These are phyloP conservation scores for Tapera naevia DNA, from an alignment of 2,797 vertebrate species.

Conservation along the genomic window DNA sequence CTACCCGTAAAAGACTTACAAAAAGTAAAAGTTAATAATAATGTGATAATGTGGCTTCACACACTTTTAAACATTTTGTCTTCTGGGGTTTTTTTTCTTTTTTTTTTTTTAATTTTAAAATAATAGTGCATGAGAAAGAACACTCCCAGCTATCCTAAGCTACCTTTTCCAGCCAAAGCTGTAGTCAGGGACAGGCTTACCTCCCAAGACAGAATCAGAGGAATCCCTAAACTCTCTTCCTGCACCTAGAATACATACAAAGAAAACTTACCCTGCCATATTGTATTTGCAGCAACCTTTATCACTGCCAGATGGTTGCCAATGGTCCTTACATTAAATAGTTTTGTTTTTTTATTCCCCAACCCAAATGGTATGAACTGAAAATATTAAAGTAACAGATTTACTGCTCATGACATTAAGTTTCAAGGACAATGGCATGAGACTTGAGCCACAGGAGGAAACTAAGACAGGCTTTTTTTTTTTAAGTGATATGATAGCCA, in stretches of 20 bases:
- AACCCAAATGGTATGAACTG: not conserved
- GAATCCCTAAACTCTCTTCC: not conserved
- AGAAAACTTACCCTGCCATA: not conserved
- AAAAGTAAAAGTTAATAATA: not conserved
- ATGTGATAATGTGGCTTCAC: not conserved
- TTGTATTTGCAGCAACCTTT: not conserved
- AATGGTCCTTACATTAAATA: not conserved
- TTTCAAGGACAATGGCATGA: not conserved
- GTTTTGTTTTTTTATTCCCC: not conserved
- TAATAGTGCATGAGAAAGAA: not conserved
- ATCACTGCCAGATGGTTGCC: not conserved
- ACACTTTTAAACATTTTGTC: not conserved
- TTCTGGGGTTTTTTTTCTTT: too few species aligned
- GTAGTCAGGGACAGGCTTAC: not conserved
- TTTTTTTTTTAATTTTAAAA: not conserved
- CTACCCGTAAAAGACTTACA: not conserved
- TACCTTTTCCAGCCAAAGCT: not conserved
- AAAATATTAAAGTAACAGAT: not conserved
- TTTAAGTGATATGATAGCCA: not conserved
- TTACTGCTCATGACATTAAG: not conserved
- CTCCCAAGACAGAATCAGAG: not conserved
- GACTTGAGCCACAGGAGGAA: not conserved
- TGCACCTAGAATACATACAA: not conserved
- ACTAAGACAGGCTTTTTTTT: not conserved
- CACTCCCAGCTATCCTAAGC: not conserved